These are phyloP conservation scores for Sebastes kiyomatsui DNA, from an alignment of 2,797 vertebrate genomes.

Conservation along the genomic window DNA sequence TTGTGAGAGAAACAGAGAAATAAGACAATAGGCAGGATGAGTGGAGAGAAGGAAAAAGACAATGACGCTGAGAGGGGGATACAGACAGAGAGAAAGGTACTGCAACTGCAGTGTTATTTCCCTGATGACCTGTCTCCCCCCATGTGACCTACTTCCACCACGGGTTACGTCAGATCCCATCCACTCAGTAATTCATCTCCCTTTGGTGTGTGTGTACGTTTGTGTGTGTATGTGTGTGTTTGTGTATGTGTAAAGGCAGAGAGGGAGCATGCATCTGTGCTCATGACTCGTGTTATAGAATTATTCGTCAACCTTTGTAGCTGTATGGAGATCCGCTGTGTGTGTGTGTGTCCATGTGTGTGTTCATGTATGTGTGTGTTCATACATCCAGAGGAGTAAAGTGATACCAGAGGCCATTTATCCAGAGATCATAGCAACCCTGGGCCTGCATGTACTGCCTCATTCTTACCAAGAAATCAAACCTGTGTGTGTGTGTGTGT, in stretches of 20 bases:
- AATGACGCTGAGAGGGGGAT: slow-evolving; percentile 26
- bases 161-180: slow-evolving; percentile 76
- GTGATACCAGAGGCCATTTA: slow-evolving; percentile 58
- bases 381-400: slow-evolving; percentile 23
- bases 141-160: slow-evolving; percentile 78
- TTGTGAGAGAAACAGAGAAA: background rate
- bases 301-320: slow-evolving; percentile 22
- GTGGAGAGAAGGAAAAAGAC: slow-evolving; percentile 1
- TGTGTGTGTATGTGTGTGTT: slow-evolving; percentile 4
- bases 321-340: background rate
- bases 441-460: slow-evolving; percentile 25
- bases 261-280: background rate
- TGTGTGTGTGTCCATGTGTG: background rate
- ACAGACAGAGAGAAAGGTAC: slow-evolving; percentile 43
- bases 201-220: slow-evolving; percentile 39
- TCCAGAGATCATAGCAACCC: slow-evolving; percentile 51
- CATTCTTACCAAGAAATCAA: slow-evolving; percentile 43
- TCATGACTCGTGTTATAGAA: slow-evolving; percentile 23
- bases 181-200: slow-evolving; percentile 73
- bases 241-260: slow-evolving; percentile 10
- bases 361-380: background rate
- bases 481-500: background rate
- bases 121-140: slow-evolving; percentile 74
- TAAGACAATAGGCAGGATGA: slow-evolving; percentile 5
- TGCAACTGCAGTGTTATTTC: slow-evolving; percentile 71